phyloP scores from a whole-genome alignment of 2,888 invertebrate species.

The Lasioglossum pauxillum region DNA sequence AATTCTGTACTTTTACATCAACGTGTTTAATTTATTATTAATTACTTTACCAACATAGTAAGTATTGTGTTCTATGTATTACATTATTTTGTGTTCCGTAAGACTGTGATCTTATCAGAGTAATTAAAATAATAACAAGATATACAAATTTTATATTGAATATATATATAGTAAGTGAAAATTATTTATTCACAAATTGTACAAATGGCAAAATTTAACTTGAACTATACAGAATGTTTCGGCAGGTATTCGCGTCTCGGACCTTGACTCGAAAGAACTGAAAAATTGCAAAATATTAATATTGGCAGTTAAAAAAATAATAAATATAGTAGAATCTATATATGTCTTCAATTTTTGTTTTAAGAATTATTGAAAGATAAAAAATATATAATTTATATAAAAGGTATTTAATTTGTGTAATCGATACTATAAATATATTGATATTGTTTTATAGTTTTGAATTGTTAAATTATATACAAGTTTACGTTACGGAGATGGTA shows the following conservation, averaged over 20 bases:
- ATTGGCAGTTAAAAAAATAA: slow-evolving; percentile 30
- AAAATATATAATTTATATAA: slow-evolving; percentile 13
- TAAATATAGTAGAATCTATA: slow-evolving; percentile 9
- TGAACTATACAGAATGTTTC: slow-evolving; percentile 10
- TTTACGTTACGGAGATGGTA: slow-evolving; percentile 37
- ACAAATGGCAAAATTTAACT: slow-evolving; percentile 53
- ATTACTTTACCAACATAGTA: slow-evolving; percentile 8
- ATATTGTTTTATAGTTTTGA: slow-evolving; percentile 26
- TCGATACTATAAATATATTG: slow-evolving; percentile 37
- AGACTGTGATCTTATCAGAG: slow-evolving; percentile 15
- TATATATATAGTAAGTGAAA: slow-evolving; percentile 52
- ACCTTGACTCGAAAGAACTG: not conserved
- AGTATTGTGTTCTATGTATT: not conserved
- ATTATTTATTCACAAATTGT: slow-evolving; percentile 74
- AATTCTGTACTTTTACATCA: not conserved
- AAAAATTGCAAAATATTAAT: slow-evolving; percentile 30
- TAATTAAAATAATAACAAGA: slow-evolving; percentile 12
- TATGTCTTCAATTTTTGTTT: slow-evolving; percentile 2
- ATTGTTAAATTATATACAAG: slow-evolving; percentile 51
- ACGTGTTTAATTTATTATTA: slow-evolving; percentile 2
- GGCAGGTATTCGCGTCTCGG: not conserved
- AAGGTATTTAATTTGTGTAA: slow-evolving; percentile 26
- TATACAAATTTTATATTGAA: slow-evolving; percentile 29
- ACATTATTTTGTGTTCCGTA: slow-evolving; percentile 5
- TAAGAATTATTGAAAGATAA: slow-evolving; percentile 16